These are phyloP conservation scores for Nomada fabriciana DNA, from an alignment of 2,888 invertebrate genomes.

Conservation along the genomic window DNA sequence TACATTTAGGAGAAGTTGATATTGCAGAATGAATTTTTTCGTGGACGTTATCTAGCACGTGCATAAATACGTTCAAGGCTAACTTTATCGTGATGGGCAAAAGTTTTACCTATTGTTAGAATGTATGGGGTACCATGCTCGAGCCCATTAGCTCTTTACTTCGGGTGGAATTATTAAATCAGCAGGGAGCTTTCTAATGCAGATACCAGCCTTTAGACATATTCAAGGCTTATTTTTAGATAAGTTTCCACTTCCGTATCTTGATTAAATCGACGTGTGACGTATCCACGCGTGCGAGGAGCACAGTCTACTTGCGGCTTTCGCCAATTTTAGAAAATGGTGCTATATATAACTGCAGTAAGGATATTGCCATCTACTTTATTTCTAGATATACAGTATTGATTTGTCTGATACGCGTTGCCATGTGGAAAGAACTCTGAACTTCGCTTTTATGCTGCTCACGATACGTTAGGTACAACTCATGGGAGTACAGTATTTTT, in stretches of 20 bases:
- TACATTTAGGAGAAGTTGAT: no score
- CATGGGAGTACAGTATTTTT: not conserved
- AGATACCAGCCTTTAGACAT: not conserved
- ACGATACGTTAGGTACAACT: not conserved
- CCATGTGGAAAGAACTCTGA: slow-evolving; percentile 26
- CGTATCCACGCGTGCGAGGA: not conserved
- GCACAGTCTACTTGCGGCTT: slow-evolving; percentile 29
- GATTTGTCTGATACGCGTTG: slow-evolving; percentile 30
- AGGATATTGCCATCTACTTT: slow-evolving; percentile 55
- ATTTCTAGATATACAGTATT: slow-evolving; percentile 39
- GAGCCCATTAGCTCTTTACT: not conserved
- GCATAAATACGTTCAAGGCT: not conserved
- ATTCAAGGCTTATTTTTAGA: slow-evolving; percentile 20
- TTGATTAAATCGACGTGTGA: slow-evolving; percentile 29
- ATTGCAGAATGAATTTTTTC: no score
- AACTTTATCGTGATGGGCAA: not conserved
- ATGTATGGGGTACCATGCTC: not conserved
- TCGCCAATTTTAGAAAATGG: slow-evolving; percentile 48
- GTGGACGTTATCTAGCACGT: no score
- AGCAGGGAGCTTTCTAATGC: not conserved
- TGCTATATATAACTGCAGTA: slow-evolving; percentile 44
- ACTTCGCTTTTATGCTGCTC: slow-evolving; percentile 13
- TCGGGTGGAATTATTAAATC: not conserved
- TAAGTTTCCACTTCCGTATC: slow-evolving; percentile 26
- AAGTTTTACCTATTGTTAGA: not conserved